phyloP scores from a whole-genome alignment of 2,888 invertebrate genomes.

The Agonopterix subpropinquella region DNA sequence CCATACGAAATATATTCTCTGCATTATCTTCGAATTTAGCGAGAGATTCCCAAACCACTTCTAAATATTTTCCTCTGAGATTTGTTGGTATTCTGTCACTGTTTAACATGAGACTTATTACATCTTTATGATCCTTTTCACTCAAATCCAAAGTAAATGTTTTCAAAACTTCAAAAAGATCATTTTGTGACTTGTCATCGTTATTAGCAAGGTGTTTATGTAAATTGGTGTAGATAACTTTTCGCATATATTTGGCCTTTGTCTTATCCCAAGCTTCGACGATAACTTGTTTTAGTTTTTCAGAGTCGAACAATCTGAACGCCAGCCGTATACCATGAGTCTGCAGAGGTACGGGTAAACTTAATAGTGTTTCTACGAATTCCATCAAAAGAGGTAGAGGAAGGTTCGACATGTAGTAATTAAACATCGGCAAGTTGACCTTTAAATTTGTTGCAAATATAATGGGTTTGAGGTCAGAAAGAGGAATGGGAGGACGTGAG shows the following conservation, averaged over 20 bases:
- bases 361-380: constrained; percentile 27
- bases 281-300: constrained; percentile 23
- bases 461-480: constrained; percentile 21
- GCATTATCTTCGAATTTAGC: constrained; percentile 25
- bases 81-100: constrained; percentile 21
- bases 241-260: constrained; percentile 33
- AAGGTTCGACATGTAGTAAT: constrained; percentile 24
- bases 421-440: constrained; percentile 30
- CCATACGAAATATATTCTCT: constrained; percentile 20
- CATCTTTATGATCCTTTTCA: constrained; percentile 34
- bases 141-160: constrained; percentile 27
- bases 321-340: constrained; percentile 38
- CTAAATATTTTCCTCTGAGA: constrained; percentile 23
- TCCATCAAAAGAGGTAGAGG: constrained; percentile 21
- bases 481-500: constrained; percentile 31
- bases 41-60: constrained; percentile 31
- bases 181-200: constrained; percentile 15
- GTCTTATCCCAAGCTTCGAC: constrained; percentile 28
- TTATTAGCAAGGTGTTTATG: constrained; percentile 19
- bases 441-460: constrained; percentile 34
- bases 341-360: constrained; percentile 33
- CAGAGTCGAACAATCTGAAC: constrained; percentile 24
- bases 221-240: constrained; percentile 25
- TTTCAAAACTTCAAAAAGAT: constrained; percentile 33
- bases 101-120: constrained; percentile 23